These are phyloP conservation scores for Macquaria ambigua DNA, from an alignment of 2,113 vertebrate genomes.

Conservation along the genomic window DNA sequence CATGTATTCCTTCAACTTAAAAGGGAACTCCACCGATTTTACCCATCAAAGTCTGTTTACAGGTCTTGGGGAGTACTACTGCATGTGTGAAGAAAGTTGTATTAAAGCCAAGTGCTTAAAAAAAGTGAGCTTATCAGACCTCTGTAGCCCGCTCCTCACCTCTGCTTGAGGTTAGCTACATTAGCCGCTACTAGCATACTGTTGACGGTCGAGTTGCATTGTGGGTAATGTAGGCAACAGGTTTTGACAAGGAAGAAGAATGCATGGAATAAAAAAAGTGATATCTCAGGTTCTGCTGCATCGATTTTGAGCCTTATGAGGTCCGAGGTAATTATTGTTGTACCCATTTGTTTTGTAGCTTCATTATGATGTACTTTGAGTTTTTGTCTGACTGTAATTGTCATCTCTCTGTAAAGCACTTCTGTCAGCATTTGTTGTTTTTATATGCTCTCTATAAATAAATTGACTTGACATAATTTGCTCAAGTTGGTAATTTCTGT, in stretches of 20 bases:
- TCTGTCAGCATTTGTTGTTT: conserved; percentile 2
- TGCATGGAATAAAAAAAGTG: too few relatives aligned
- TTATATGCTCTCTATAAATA: neutral
- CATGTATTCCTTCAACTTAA: too few relatives aligned
- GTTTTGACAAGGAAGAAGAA: too few relatives aligned
- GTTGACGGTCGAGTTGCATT: neutral
- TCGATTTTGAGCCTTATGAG: neutral
- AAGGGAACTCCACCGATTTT: too few relatives aligned
- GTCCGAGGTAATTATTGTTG: neutral
- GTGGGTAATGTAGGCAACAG: neutral
- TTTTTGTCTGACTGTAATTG: neutral
- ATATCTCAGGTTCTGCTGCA: too few relatives aligned
- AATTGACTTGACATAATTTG: neutral
- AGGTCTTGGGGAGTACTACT: too few relatives aligned
- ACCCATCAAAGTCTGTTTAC: too few relatives aligned
- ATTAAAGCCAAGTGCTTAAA: too few relatives aligned
- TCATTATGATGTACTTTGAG: neutral
- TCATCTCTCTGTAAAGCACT: neutral
- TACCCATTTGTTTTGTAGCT: neutral
- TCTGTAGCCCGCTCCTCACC: too few relatives aligned
- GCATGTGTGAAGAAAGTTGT: too few relatives aligned
- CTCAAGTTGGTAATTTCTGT: conserved; percentile 9
- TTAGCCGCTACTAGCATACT: neutral
- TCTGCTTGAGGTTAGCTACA: neutral
- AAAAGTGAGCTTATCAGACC: too few relatives aligned